Evolutionary conservation across 2,113 vertebrate genomes (phyloP).

Genomic region (Cygnus atratus): DNA sequence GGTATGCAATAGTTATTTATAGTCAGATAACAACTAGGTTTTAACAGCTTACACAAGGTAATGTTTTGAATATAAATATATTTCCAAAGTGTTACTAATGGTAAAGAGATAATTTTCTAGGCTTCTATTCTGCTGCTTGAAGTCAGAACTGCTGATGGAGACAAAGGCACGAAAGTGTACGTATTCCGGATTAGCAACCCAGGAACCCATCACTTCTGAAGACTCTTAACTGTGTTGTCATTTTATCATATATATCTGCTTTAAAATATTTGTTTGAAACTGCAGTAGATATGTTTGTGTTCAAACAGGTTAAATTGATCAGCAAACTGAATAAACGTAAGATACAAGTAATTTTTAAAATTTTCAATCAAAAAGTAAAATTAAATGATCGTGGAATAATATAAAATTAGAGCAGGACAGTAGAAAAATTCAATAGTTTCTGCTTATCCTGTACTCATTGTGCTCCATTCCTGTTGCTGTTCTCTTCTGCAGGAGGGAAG

Average conservation of each 20-base stretch:
- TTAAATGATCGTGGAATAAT: constrained; percentile 79
- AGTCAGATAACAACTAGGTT: constrained; percentile 76
- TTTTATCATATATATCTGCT: constrained; percentile 89
- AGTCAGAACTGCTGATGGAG: constrained; percentile 99
- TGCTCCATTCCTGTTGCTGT: constrained; percentile 92
- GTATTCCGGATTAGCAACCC: constrained; percentile 99
- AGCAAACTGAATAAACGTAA: constrained; percentile 86
- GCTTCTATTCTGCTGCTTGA: constrained; percentile 99
- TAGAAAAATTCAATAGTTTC: constrained; percentile 66
- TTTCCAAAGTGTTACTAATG: constrained; percentile 99
- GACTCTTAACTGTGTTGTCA: constrained; percentile 92
- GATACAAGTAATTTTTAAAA: constrained; percentile 81
- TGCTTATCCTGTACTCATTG: constrained; percentile 76
- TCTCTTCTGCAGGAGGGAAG: constrained; percentile 98
- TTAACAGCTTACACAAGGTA: constrained; percentile 84
- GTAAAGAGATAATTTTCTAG: constrained; percentile 99
- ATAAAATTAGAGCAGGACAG: constrained; percentile 80
- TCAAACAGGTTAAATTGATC: constrained; percentile 89
- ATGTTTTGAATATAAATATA: constrained; percentile 89
- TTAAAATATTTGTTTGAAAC: constrained; percentile 86
- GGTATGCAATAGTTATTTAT: constrained; percentile 71
- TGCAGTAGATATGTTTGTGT: constrained; percentile 86
- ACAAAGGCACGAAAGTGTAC: constrained; percentile 99
- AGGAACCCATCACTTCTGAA: constrained; percentile 99
- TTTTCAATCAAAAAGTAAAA: constrained; percentile 79